Evolutionary conservation across 2,797 vertebrate genomes (phyloP).

Genomic region (Acropternis orthonyx): DNA sequence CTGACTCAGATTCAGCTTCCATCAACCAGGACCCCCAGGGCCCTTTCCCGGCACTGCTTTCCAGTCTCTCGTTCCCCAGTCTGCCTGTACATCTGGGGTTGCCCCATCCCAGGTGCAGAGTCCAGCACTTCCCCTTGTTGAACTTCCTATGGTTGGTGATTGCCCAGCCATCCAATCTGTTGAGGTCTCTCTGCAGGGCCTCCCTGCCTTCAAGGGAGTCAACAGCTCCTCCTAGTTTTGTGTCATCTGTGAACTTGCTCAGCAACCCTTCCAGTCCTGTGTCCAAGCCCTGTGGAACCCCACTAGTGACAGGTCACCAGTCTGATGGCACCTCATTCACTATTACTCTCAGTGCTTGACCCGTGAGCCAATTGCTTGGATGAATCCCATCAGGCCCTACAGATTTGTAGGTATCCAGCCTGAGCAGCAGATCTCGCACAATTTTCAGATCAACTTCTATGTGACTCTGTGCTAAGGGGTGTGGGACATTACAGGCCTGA

Average conservation of each 20-base stretch:
- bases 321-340: background rate
- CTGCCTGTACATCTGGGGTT: background rate
- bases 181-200: background rate
- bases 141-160: background rate
- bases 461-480: background rate
- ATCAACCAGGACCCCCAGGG: background rate
- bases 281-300: background rate
- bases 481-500: background rate
- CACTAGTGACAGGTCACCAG: background rate
- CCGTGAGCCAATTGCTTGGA: background rate
- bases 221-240: background rate
- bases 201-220: background rate
- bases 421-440: background rate
- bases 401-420: background rate
- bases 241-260: background rate
- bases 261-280: background rate
- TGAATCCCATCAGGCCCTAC: background rate
- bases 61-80: background rate
- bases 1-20: background rate
- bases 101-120: background rate
- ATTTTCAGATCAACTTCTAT: rapidly evolving
- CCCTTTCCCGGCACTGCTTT: background rate
- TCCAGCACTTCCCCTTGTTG: background rate
- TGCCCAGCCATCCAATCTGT: background rate
- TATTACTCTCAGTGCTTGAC: background rate